phyloP scores from a whole-genome alignment of 2,113 vertebrate genomes.

The Fukomys damarensis region DNA sequence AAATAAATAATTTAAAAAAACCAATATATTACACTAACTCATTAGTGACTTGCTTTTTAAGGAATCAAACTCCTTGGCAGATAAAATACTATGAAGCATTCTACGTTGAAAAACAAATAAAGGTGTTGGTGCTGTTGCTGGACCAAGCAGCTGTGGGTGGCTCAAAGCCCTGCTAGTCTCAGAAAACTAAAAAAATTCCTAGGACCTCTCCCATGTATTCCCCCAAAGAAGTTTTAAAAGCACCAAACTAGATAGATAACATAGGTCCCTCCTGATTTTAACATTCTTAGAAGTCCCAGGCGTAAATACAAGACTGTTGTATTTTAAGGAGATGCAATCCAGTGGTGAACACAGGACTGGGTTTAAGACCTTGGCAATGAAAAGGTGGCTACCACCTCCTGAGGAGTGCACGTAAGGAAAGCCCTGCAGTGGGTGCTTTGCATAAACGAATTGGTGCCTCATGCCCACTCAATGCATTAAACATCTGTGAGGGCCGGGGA shows the following conservation, averaged over 20 bases:
- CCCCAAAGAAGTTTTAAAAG: neutral
- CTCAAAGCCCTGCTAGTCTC: neutral
- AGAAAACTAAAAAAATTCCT: neutral
- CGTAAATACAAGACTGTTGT: neutral
- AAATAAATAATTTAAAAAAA: too few species aligned
- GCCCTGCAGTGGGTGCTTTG: too few species aligned
- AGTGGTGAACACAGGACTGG: too few species aligned
- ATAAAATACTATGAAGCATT: neutral
- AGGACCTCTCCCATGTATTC: neutral
- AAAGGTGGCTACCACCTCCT: too few species aligned
- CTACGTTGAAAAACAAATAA: neutral
- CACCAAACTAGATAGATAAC: neutral
- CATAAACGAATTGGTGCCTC: too few species aligned
- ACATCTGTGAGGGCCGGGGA: too few species aligned
- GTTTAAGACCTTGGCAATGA: too few species aligned
- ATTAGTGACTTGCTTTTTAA: slow-evolving; percentile 3
- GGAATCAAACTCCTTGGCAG: neutral
- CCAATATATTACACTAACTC: neutral
- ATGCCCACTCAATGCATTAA: too few species aligned
- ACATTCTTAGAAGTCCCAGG: neutral
- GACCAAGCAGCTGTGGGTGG: neutral
- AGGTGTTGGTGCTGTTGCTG: neutral
- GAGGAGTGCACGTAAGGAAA: too few species aligned
- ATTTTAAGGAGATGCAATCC: too few species aligned
- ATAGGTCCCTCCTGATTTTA: neutral